Base-by-base conservation (phyloP, 2,113 vertebrate genomes). In the Sarotherodon lohbergeri region DNA sequence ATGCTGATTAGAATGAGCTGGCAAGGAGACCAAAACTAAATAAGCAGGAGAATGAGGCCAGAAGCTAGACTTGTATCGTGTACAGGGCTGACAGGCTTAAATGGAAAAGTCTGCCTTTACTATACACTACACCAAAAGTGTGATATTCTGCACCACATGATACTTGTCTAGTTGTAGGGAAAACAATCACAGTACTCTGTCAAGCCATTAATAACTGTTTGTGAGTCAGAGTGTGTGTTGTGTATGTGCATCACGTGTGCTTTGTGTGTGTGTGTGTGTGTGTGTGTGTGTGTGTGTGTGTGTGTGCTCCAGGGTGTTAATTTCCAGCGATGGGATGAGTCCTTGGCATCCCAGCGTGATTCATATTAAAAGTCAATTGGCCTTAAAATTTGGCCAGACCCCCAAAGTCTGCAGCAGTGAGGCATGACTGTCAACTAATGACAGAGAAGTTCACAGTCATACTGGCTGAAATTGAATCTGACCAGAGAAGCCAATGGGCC, bases 351-450 rank as follows among this genome's bases (percentile, higher is more conserved):
- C 93, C 94, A 95, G 95, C 89, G 84, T 94, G 96, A 96, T 95
- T 96, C 95, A 96, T 96, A 96, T 96, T 96, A 96, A 96, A 96
- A 96, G 93, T 96, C 95, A 96, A 96, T 96, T 96, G 95, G 94
- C 95, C 95, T 95, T 96, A 94, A 96, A 96, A 96, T 96, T 96
- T 95, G 93, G 87, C 93, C 87, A 91, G 95, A 95, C 95, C 92
- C 94, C 95, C 92, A 90, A 95, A 95, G 95, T 95, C 93, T 92
- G 87, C 76, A 91, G 89, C 80, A 84, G 91, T 50, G 87, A 90
- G 91, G 93, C 84, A 82, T 92, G 88, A 89, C 93, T 94, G 90
- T 92, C 87, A 86, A 92, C 94, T 94, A 95, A 96, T 96, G 92
- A 92, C 88, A 83, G 86, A 89, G 85, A 87, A 80, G 89, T 89